These are phyloP conservation scores for Phengaris alcon DNA, from an alignment of 2,888 invertebrate species.

Conservation along the genomic window DNA sequence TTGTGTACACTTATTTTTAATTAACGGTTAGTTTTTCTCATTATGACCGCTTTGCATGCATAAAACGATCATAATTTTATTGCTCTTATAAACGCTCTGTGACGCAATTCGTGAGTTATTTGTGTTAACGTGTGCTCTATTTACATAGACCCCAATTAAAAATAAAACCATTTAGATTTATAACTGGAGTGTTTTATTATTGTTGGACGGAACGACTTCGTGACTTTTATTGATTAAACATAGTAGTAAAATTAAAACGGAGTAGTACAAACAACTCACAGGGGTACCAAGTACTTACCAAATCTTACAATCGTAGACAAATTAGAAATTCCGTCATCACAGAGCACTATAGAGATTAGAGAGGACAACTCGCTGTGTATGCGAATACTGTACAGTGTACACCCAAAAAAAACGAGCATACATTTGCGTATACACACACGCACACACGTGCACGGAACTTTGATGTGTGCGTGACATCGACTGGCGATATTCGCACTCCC, in stretches of 20 bases:
- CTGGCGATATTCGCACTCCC: too few relatives aligned
- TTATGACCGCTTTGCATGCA: slow-evolving; percentile 4
- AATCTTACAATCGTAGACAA: too few relatives aligned
- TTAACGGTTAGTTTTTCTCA: neutral
- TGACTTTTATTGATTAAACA: slow-evolving; percentile 5
- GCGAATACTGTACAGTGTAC: too few relatives aligned
- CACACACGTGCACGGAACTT: too few relatives aligned
- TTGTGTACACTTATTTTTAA: neutral
- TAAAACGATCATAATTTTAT: slow-evolving; percentile 4
- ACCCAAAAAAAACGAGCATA: too few relatives aligned
- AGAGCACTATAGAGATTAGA: too few relatives aligned
- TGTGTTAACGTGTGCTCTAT: neutral
- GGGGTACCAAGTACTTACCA: too few relatives aligned
- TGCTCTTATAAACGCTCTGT: slow-evolving; percentile 12
- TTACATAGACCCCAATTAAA: neutral
- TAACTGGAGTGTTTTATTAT: neutral
- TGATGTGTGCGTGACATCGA: too few relatives aligned
- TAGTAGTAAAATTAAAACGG: neutral
- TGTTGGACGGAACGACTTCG: neutral
- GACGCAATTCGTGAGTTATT: slow-evolving; percentile 11
- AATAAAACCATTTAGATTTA: neutral
- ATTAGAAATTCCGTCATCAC: too few relatives aligned
- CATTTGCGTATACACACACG: too few relatives aligned
- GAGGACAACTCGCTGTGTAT: too few relatives aligned
- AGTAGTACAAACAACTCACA: too few relatives aligned